phyloP scores from a whole-genome alignment of 1,140 invertebrate genomes.

The Hesperophylax magnus region DNA sequence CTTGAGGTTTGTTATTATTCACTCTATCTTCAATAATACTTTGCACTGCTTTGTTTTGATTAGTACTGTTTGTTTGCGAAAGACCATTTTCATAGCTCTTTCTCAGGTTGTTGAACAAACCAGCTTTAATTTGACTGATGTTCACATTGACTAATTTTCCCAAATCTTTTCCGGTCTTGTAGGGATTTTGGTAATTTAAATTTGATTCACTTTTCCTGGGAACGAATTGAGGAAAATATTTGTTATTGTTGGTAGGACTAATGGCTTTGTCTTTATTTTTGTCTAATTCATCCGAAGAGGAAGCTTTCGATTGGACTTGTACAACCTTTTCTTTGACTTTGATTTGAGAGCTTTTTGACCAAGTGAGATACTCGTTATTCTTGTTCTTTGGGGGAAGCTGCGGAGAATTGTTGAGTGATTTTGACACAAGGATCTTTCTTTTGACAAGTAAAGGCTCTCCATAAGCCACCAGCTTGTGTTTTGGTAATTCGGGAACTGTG shows the following conservation, averaged over 20 bases:
- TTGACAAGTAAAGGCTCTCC: constrained; percentile 34
- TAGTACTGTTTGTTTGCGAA: neutral
- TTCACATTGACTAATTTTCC: constrained; percentile 26
- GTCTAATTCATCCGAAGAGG: neutral
- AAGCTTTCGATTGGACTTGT: neutral
- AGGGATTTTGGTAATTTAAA: neutral
- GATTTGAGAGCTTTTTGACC: constrained; percentile 12
- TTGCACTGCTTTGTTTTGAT: neutral
- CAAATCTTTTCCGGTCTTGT: constrained; percentile 40
- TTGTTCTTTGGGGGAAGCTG: constrained; percentile 33
- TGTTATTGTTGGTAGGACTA: neutral
- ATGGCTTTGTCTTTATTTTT: neutral
- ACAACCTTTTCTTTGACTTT: constrained; percentile 11
- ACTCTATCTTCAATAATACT: constrained; percentile 23
- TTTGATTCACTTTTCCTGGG: constrained; percentile 19
- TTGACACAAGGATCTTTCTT: constrained; percentile 39
- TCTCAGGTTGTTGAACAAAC: constrained; percentile 4
- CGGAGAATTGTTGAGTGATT: constrained; percentile 50
- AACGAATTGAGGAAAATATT: neutral
- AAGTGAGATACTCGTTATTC: neutral
- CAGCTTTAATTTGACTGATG: constrained; percentile 22
- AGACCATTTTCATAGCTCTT: neutral
- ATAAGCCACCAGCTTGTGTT: constrained; percentile 21
- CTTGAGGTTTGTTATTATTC: constrained; percentile 17
- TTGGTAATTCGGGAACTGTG: constrained; percentile 47